Conservation (phyloP, 2,113 vertebrate genomes). For the Parotia lawesii region DNA sequence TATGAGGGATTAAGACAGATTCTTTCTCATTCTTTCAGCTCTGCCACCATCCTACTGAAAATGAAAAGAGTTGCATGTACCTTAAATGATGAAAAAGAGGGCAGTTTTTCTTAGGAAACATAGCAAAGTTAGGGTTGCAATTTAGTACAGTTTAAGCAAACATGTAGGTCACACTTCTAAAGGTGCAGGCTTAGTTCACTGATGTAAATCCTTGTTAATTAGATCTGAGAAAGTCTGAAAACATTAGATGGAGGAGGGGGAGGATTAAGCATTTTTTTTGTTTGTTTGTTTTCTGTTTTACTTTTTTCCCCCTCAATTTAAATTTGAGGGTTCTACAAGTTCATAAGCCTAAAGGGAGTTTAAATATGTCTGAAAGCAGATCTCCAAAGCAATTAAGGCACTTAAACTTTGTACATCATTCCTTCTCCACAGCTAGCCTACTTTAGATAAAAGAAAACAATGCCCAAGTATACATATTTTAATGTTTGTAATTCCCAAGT, state of each 20-base stretch:
- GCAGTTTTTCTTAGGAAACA: background rate
- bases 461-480: background rate
- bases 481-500: background rate
- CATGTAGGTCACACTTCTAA: background rate
- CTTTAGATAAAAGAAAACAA: background rate
- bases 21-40: conserved; percentile 7
- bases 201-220: conserved; percentile 6
- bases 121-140: background rate
- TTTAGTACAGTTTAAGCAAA: background rate
- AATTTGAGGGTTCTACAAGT: background rate
- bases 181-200: background rate
- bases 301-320: background rate
- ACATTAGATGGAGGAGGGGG: background rate
- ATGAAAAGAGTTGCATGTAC: background rate
- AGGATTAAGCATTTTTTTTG: background rate
- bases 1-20: conserved; percentile 48
- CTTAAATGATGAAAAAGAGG: background rate
- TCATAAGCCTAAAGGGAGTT: background rate
- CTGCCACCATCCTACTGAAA: conserved; percentile 10
- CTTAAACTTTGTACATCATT: background rate
- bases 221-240: background rate
- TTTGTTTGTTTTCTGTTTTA: background rate
- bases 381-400: background rate
- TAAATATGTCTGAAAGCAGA: background rate
- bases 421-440: background rate